Percentiles rank a stretch among this genome's conserved stretches.
These are phyloP conservation scores for Sepioteuthis lessoniana DNA, from an alignment of 2,888 invertebrate genomes.

Conservation along the genomic window DNA sequence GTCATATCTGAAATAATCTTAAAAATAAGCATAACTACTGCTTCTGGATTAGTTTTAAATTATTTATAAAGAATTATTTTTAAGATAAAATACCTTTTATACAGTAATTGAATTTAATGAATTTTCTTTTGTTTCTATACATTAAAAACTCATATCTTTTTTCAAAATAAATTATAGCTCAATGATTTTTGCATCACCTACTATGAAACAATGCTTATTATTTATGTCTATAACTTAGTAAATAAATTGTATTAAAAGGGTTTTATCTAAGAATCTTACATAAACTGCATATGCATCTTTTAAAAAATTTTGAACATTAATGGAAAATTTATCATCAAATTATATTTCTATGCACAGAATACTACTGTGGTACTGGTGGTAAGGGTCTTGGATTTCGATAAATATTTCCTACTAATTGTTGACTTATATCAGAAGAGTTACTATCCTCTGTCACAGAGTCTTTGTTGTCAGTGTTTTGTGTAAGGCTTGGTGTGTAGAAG, in stretches of 20 bases:
- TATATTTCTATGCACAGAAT: neutral
- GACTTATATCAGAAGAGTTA: conserved; percentile 4
- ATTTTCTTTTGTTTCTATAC: neutral
- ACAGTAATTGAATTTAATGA: neutral
- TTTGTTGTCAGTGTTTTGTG: neutral
- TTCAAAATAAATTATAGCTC: neutral
- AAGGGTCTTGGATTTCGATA: neutral
- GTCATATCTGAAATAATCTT: neutral
- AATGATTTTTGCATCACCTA: neutral
- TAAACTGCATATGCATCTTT: neutral
- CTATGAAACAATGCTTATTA: neutral
- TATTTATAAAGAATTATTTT: neutral
- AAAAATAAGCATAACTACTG: neutral
- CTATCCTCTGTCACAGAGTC: neutral
- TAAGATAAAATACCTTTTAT: neutral
- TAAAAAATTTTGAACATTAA: no score
- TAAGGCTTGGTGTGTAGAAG: neutral
- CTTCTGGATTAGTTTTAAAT: neutral
- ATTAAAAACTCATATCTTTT: neutral
- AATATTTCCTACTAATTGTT: neutral
- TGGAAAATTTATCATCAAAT: neutral
- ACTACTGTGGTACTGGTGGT: neutral
- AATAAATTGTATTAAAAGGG: neutral
- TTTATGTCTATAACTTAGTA: neutral
- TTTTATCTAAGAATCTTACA: neutral